These are phyloP conservation scores for Hippocampus zosterae DNA, from an alignment of 2,113 vertebrate genomes.

Conservation along the genomic window DNA sequence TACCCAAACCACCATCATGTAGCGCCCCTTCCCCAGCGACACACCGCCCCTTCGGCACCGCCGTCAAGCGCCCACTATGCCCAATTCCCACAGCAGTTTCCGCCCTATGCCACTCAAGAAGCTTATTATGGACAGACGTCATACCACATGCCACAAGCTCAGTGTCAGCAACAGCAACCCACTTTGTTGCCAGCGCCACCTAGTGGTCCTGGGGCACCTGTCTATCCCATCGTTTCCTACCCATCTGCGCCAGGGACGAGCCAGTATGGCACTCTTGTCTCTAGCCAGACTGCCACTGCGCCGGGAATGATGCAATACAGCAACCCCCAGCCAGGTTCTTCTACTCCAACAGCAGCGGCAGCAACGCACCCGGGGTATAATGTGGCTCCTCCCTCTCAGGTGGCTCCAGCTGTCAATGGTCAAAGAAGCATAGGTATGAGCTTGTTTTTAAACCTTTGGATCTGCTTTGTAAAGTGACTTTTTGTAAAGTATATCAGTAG, in stretches of 20 bases:
- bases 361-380: conserved; percentile 62
- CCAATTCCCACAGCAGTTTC: conserved; percentile 71
- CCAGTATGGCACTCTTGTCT: conserved; percentile 78
- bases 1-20: conserved; percentile 75
- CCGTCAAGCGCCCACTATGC: conserved; percentile 65
- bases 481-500: background rate
- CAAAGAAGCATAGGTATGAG: conserved; percentile 64
- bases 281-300: conserved; percentile 69
- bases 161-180: conserved; percentile 55
- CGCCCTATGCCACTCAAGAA: conserved; percentile 59
- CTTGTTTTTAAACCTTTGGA: background rate
- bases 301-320: conserved; percentile 50
- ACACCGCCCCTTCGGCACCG: conserved; percentile 53
- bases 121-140: conserved; percentile 75
- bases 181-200: conserved; percentile 69
- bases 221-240: conserved; percentile 77
- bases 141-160: conserved; percentile 64
- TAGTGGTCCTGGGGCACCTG: conserved; percentile 55
- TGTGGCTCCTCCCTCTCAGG: conserved; percentile 31
- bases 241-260: conserved; percentile 70
- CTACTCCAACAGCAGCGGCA: conserved; percentile 55
- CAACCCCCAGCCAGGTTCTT: conserved; percentile 40
- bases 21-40: conserved; percentile 70
- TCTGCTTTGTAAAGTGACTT: background rate
- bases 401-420: conserved; percentile 59